Evolutionary conservation across 1,140 invertebrate species (phyloP), one percentile per base, ranked within the genome.

Genomic region (Oreohelix idahoensis): DNA sequence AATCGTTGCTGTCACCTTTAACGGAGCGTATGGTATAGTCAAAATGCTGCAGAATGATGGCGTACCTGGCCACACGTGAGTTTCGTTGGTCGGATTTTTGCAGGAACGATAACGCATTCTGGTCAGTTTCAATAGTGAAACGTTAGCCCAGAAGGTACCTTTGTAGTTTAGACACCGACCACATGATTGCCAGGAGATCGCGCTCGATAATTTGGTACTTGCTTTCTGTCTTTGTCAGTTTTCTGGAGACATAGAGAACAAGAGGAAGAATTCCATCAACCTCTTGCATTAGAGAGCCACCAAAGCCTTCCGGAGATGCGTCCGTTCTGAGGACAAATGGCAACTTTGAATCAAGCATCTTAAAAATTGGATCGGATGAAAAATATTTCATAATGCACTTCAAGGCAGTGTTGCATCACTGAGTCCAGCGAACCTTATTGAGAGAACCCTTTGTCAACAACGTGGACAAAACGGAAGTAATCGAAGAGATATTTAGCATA

Each of bases 121-220:
- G 87, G 63, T 87, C 83, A 0, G 76, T 84, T 70, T 86, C 38
- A 39, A 87, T 13, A 35, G 75, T 71, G 51, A 87, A 87, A 26
- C 84, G 35, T 39, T 26, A 78, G 0, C 85, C 86, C 78, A 69
- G 85, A 0, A 87, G 38, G 86, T 93, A 94, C n/a, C 84, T 84
- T 23, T 88, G 69, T 79, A 93, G 93, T 70, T 92, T 92, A 53
- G 90, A 75, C 20, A 93, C 81, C 11, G 89, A 87, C 86, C 86
- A 93, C 17, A 93, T 87, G 10, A 93, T 83, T 15, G 92, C 93
- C 42, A 93, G 81, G 69, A 86, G 87, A 85, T 94, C 92, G 74
- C 86, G 88, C 83, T 94, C 93, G 15, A 90, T 92, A 0, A 89
- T 91, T 0, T 88, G 88, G 82, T 93, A 93, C 13, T 84, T 84